These are phyloP conservation scores for Schizaphis graminum DNA, from an alignment of 2,888 invertebrate genomes.

Conservation along the genomic window DNA sequence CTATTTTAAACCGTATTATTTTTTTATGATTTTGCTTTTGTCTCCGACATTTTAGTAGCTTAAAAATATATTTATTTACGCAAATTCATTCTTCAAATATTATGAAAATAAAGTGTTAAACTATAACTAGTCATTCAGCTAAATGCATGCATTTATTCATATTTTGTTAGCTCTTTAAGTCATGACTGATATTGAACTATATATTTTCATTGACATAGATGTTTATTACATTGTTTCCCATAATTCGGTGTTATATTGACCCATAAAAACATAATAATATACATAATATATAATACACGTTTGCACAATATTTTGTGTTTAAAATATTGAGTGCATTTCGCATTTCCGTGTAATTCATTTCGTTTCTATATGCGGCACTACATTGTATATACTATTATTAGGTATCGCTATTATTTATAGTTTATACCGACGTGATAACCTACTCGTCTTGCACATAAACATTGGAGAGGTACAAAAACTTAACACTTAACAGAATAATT, in stretches of 20 bases:
- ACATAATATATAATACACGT: background rate
- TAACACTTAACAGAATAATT: background rate
- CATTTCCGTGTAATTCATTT: background rate
- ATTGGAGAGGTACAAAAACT: background rate
- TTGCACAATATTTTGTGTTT: background rate
- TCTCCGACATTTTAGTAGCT: background rate
- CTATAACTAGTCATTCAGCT: background rate
- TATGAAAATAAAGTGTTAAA: background rate
- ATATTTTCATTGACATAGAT: slow-evolving; percentile 14
- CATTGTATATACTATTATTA: background rate
- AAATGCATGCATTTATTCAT: background rate
- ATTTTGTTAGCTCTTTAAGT: background rate
- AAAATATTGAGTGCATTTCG: background rate
- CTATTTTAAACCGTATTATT: background rate
- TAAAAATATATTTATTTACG: background rate
- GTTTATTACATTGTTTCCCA: background rate
- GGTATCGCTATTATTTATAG: background rate
- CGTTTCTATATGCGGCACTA: background rate
- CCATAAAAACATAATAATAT: background rate
- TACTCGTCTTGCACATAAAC: background rate
- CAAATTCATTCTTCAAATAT: background rate
- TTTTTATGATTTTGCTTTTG: background rate
- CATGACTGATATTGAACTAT: background rate
- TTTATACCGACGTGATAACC: background rate
- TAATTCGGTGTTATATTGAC: background rate